Conservation (phyloP, 2,113 vertebrate genomes). For the Corythornis cristatus region DNA sequence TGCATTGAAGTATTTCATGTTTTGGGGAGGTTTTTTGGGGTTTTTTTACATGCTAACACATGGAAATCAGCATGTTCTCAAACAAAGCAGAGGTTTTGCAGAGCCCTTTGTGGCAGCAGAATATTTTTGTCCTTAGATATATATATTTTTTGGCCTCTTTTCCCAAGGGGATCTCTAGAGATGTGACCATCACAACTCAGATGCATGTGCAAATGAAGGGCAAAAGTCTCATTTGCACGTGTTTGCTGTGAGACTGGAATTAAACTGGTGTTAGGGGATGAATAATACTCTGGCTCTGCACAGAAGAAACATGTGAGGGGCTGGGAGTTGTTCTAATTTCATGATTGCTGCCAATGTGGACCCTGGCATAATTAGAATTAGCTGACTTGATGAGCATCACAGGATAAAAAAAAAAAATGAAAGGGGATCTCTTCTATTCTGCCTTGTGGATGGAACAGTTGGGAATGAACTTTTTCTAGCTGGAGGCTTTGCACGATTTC, state of each 20-base stretch:
- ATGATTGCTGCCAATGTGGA: not conserved
- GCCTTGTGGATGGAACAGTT: not conserved
- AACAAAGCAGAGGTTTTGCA: not conserved
- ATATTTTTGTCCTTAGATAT: not conserved
- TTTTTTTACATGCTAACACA: not conserved
- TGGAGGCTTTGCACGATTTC: not conserved
- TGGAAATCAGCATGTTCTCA: not conserved
- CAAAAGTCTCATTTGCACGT: not conserved
- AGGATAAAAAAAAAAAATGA: not conserved
- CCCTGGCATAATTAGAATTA: constrained; percentile 6
- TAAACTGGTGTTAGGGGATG: not conserved
- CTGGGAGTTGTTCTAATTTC: not conserved
- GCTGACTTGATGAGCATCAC: not conserved
- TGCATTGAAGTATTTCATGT: not conserved
- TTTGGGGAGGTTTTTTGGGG: not conserved
- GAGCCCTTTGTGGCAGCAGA: not conserved
- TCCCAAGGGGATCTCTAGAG: not conserved
- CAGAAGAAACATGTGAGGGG: not conserved
- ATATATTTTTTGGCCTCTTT: not conserved
- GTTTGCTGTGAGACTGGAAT: not conserved
- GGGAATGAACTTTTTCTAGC: not conserved
- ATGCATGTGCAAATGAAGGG: not conserved
- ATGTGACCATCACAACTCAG: not conserved
- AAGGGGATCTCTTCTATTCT: not conserved
- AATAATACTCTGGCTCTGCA: not conserved